Conservation (phyloP, 2,113 vertebrate genomes). For the Phrynosoma blainvillii region DNA sequence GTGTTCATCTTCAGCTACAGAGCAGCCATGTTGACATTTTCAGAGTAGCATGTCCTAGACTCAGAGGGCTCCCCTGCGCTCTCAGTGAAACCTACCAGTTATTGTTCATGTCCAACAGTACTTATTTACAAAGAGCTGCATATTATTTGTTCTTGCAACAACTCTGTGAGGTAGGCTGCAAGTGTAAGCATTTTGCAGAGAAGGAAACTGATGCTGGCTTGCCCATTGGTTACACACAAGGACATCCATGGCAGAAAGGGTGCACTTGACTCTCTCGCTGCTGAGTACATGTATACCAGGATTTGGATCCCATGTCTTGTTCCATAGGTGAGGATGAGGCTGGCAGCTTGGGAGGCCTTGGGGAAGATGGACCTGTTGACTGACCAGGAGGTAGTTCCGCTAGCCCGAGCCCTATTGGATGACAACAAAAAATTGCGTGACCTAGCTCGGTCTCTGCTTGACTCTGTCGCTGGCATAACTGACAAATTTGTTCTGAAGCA, state of each 20-base stretch:
- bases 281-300: background rate
- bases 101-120: no score
- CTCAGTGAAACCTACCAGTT: no score
- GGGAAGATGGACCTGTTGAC: constrained; percentile 50
- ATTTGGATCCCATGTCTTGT: background rate
- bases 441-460: constrained; percentile 45
- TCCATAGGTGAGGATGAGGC: constrained; percentile 19
- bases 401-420: constrained; percentile 57
- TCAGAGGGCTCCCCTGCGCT: no score
- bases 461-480: constrained; percentile 40
- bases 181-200: background rate
- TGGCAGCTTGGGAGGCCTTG: constrained; percentile 52
- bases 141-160: background rate
- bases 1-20: no score
- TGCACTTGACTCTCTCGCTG: accelerated
- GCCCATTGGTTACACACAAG: no score
- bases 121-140: no score
- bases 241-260: background rate
- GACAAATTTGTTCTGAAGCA: constrained; percentile 50
- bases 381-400: constrained; percentile 28
- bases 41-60: no score
- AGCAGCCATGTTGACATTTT: no score
- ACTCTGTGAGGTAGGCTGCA: background rate
- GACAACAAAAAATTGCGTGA: constrained; percentile 23
- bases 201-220: background rate